Percentiles rank a stretch among this genome's conserved stretches.
Conservation (phyloP, 2,888 invertebrate species). For the Ormyrus nitidulus region DNA sequence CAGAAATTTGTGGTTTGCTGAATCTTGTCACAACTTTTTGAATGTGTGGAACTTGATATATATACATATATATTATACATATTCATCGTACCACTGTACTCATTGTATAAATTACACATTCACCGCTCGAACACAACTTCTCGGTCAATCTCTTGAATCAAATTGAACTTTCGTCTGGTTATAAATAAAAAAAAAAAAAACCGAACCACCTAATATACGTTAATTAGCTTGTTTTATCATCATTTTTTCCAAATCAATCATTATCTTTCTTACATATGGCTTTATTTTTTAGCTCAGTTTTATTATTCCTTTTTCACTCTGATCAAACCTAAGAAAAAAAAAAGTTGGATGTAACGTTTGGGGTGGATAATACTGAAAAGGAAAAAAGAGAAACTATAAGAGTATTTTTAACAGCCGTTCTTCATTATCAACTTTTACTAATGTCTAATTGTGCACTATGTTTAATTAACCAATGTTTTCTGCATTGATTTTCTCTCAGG, state of each 20-base stretch:
- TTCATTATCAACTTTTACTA: not conserved
- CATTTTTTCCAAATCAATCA: conserved; percentile 64
- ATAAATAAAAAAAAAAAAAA: not conserved
- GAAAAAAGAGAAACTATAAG: no score
- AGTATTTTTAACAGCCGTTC: not conserved
- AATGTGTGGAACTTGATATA: conserved; percentile 73
- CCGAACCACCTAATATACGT: conserved; percentile 64
- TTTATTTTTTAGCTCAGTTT: conserved; percentile 69
- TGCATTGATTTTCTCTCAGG: conserved; percentile 59
- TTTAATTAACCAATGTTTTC: conserved; percentile 1
- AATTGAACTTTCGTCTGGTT: conserved; percentile 63
- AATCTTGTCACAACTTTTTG: conserved; percentile 74
- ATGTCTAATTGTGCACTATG: no score
- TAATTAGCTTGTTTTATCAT: conserved; percentile 69
- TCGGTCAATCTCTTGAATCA: conserved; percentile 62
- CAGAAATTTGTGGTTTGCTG: conserved; percentile 75
- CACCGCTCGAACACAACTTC: conserved; percentile 67
- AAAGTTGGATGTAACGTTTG: no score
- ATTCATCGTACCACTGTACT: conserved; percentile 63
- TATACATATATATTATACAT: conserved; percentile 57
- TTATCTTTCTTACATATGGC: conserved; percentile 65
- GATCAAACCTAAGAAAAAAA: conserved; percentile 60
- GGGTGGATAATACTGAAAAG: no score
- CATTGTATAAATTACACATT: conserved; percentile 75
- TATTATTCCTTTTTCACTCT: conserved; percentile 59